Evolutionary conservation across 2,797 vertebrate species (phyloP).

Genomic region (Tachyglossus aculeatus): DNA sequence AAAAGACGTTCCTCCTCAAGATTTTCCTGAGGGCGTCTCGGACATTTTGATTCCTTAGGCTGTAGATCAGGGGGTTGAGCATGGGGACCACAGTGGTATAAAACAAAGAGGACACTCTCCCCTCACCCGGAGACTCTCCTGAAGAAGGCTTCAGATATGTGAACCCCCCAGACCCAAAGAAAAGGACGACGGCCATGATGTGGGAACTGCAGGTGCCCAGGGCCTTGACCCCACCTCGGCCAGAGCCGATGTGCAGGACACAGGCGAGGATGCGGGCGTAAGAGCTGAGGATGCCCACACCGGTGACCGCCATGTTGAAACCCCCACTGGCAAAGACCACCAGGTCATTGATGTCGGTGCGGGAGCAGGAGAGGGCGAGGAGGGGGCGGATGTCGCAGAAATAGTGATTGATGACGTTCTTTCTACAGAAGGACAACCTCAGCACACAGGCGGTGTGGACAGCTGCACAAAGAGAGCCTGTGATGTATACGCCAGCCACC

Average conservation of each 20-base stretch:
- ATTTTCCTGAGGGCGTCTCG: slow-evolving; percentile 43
- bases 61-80: slow-evolving; percentile 54
- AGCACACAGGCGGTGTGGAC: slow-evolving; percentile 37
- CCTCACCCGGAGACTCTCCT: slow-evolving; percentile 37
- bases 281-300: slow-evolving; percentile 42
- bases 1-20: slow-evolving; percentile 14
- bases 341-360: slow-evolving; percentile 31
- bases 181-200: slow-evolving; percentile 37
- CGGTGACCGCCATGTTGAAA: slow-evolving; percentile 32
- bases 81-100: slow-evolving; percentile 53
- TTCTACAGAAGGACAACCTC: slow-evolving; percentile 43
- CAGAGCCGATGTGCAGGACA: slow-evolving; percentile 16
- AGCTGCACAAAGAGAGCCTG: slow-evolving; percentile 45
- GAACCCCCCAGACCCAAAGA: slow-evolving; percentile 51
- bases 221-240: slow-evolving; percentile 22
- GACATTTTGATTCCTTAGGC: slow-evolving; percentile 53
- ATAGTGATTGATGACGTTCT: slow-evolving; percentile 47
- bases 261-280: slow-evolving; percentile 43
- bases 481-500: slow-evolving; percentile 31
- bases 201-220: slow-evolving; percentile 57
- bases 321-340: slow-evolving; percentile 40
- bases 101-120: slow-evolving; percentile 46
- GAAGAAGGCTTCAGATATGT: slow-evolving; percentile 52
- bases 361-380: slow-evolving; percentile 34
- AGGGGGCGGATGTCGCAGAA: slow-evolving; percentile 60